Base-by-base conservation (phyloP, 2,797 vertebrate genomes). In the Melanotaenia pygmaea region DNA sequence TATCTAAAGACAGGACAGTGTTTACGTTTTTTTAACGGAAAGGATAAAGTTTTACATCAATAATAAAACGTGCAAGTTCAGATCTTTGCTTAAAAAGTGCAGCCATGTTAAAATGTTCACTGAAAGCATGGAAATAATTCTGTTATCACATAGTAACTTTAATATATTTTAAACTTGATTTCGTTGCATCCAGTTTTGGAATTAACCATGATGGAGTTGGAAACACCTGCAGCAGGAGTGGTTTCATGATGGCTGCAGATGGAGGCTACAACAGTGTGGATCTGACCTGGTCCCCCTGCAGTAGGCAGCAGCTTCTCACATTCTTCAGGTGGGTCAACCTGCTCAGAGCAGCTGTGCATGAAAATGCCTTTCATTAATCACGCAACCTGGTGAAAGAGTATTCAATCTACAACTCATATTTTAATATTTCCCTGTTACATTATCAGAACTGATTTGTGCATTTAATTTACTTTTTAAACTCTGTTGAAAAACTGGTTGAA, bases 161-260 rank as follows among this genome's bases (percentile, higher is more conserved):
- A 57, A 3, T n/a, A 56, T 53, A 59, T 32, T 59, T 35, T 58
- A n/a, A 47, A 24, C 58, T 35, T 16, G 2, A 43, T 57, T 76
- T 63, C 2, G 20, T 60, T 67, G 59, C 4, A 56, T 74, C 0
- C 87, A 99, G 98, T 85, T 95, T 99, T 59, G 97, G 98, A 71
- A 94, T 99, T 80, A 93, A 95, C 72, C 98, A 99, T 0, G 98
- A 99, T 0, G 96, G 97, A 0, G 88, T 85, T 0, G 93, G 89
- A 0, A 97, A 96, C 88, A 53, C 38, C 50, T 99, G 98, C 78
- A 88, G 90, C 80, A 87, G 93, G 71, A 90, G 92, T 0, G 94
- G 96, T 3, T 95, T 95, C 73, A 95, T 99, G 86, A 99, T 99
- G 98, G 96, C 96, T 0, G 90, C 95, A 0, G 96, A 96, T 1